Base-by-base conservation (phyloP, 2,888 invertebrate species). In the Vanessa cardui region DNA sequence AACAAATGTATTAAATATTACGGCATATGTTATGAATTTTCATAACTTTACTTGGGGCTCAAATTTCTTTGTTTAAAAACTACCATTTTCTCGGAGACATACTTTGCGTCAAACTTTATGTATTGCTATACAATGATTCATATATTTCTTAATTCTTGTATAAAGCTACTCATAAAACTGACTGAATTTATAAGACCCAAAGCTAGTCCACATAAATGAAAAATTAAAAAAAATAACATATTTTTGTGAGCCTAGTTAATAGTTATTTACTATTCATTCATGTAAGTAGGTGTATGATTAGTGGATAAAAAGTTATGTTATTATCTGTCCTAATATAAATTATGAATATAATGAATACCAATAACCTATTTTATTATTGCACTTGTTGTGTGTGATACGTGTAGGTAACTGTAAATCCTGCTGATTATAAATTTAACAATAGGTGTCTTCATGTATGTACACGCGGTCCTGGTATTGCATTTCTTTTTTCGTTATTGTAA, bases 271-370 rank as follows among this genome's bases (percentile, higher is more conserved):
- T 71, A 65, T 69, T 64, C 62, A 64, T 64, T 65, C 46, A 65
- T 63, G 58, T 69, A 71, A 66, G 54, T 71, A 69, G 66, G 64
- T 67, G 70, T 68, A 72, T 46, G 64, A 54, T 66, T 69, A 71
- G 71, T 61, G 70, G 68, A 69, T 64, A 70, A 70, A 49, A 54
- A 6, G 7, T 31, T 7, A 6, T 54, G 52, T 54, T 54, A 31
- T 71, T 74, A 70, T 72, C 68, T 69, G 69, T 75, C 73, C 70
- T 73, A 72, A 74, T 71, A 70, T 73, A 71, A 69, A 71, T 68
- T 58, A 63, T 64, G 67, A 69, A 54, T 69, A 52, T 61, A 58
- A 56, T 56, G n/a, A 56, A 39, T 54, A 52, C 52, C 12, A 63
- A 66, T 45, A 64, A 46, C 33, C 66, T 46, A 21, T 39, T 39